phyloP scores from a whole-genome alignment of 2,888 invertebrate genomes.

The Seira musarum region DNA sequence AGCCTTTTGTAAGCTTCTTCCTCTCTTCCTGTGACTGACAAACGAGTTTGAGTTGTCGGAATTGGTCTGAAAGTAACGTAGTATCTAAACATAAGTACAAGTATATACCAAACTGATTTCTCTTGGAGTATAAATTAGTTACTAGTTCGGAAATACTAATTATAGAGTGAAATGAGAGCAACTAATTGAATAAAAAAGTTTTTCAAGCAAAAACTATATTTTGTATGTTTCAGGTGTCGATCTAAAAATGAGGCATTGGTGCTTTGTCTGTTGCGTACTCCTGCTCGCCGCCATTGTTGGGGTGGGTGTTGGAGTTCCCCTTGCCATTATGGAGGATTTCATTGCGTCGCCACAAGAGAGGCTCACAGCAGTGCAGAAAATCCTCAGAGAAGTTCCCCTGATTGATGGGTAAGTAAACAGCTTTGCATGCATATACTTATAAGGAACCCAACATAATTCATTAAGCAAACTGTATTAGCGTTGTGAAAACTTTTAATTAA shows the following conservation, averaged over 20 bases:
- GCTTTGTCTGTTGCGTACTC: constrained; percentile 83
- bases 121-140: neutral
- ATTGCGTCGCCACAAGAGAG: constrained; percentile 85
- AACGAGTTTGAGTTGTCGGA: too few species aligned
- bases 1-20: neutral
- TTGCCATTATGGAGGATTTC: constrained; percentile 83
- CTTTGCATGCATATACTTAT: too few species aligned
- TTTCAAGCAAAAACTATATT: neutral
- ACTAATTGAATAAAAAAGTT: neutral
- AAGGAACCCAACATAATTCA: too few species aligned
- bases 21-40: too few species aligned
- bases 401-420: constrained; percentile 78
- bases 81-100: too few species aligned
- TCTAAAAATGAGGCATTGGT: constrained; percentile 79
- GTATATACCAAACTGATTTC: neutral
- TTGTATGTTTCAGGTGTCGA: constrained; percentile 65
- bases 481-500: too few species aligned
- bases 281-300: constrained; percentile 85
- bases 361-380: constrained; percentile 76
- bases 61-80: too few species aligned
- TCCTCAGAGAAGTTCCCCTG: constrained; percentile 84
- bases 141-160: neutral
- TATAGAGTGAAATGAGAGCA: neutral
- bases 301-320: constrained; percentile 80
- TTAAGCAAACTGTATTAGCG: too few species aligned